Evolutionary conservation across 2,113 vertebrate genomes (phyloP).

Genomic region (Sapajus apella): DNA sequence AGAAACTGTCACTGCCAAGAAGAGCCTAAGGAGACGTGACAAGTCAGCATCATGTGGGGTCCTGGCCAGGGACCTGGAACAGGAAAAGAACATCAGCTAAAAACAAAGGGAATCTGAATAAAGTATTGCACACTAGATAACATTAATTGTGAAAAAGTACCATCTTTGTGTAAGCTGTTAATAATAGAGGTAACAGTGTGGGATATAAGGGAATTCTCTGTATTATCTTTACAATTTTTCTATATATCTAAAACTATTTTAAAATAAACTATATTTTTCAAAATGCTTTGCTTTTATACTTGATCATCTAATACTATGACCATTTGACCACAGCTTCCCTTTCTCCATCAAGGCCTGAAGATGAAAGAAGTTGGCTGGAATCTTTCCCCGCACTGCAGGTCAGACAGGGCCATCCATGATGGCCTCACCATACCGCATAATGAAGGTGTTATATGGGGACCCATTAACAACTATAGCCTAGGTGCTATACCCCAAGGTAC

Average conservation of each 20-base stretch:
- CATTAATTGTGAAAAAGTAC: not conserved
- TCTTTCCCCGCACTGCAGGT: not conserved
- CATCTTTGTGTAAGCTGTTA: not conserved
- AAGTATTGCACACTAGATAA: not conserved
- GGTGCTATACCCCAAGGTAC: not conserved
- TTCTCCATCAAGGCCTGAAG: not conserved
- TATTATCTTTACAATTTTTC: not conserved
- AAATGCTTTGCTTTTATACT: not conserved
- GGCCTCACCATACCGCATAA: too few relatives aligned
- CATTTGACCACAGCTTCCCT: not conserved
- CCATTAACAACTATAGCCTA: not conserved
- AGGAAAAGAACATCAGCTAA: not conserved
- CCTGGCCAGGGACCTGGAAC: not conserved
- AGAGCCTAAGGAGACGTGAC: not conserved
- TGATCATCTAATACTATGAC: not conserved
- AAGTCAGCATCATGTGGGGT: not conserved
- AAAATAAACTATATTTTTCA: not conserved
- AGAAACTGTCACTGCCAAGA: not conserved
- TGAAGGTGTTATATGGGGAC: not conserved
- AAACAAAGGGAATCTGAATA: not conserved
- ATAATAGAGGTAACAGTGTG: not conserved
- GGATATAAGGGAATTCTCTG: not conserved
- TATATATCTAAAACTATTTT: not conserved
- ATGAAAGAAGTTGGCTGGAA: not conserved
- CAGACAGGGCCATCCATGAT: not conserved